phyloP scores from a whole-genome alignment of 2,113 vertebrate species.

The Scomber japonicus region DNA sequence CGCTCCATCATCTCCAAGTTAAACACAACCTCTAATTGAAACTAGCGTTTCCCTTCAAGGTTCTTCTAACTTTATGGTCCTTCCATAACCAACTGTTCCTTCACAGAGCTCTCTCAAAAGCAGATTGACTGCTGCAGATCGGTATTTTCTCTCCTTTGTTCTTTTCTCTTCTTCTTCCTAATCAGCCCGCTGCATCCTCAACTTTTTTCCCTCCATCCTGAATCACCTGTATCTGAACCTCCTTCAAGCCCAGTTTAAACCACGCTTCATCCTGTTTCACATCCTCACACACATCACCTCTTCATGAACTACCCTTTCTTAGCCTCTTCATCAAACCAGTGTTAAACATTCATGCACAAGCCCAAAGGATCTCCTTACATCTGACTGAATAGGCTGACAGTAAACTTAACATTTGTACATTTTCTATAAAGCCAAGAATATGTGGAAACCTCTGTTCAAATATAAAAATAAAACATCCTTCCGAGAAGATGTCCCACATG shows the following conservation, averaged over 20 bases:
- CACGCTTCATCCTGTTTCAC: conserved; percentile 19
- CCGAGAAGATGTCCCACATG: too few species aligned
- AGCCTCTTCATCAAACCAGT: neutral
- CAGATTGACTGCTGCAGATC: neutral
- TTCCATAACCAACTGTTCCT: neutral
- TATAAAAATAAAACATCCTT: too few species aligned
- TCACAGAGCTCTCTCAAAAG: conserved; percentile 8
- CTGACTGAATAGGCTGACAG: neutral
- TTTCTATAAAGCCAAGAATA: too few species aligned
- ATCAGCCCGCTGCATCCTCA: conserved; percentile 28
- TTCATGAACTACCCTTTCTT: neutral
- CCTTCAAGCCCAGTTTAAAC: conserved; percentile 23
- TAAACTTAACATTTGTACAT: neutral
- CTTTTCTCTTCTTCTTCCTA: conserved; percentile 10
- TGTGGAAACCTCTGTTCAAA: too few species aligned
- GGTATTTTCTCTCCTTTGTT: conserved; percentile 24
- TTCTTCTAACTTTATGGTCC: neutral
- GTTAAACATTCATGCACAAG: neutral
- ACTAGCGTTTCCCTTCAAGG: conserved; percentile 1
- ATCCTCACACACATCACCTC: neutral
- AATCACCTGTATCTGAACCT: conserved; percentile 35
- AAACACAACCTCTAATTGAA: conserved; percentile 20
- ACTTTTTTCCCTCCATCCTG: conserved; percentile 10
- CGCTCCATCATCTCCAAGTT: conserved; percentile 1
- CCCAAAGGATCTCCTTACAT: too few species aligned